A percentile compares a stretch with the other conserved stretches of the same genome.
phyloP scores from a whole-genome alignment of 2,888 invertebrate species.

The Pyrocoelia pectoralis region DNA sequence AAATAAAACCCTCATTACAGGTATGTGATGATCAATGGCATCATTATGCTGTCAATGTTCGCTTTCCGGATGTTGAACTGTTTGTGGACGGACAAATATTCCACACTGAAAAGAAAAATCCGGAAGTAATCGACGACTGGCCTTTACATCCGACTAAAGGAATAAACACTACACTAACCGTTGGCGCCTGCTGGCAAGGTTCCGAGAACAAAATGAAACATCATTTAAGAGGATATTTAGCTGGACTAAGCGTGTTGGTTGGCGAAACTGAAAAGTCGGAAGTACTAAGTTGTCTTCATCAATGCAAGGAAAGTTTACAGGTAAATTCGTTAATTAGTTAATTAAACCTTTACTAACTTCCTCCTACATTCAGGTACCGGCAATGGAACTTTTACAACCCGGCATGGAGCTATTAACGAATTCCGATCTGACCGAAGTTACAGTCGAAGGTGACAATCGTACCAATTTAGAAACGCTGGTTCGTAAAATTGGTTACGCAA shows the following conservation, averaged over 20 bases:
- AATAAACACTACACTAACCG: conserved; percentile 90
- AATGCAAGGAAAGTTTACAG: conserved; percentile 82
- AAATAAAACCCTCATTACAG: no score
- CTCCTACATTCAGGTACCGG: conserved; percentile 64
- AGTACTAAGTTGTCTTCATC: conserved; percentile 79
- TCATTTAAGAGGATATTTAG: conserved; percentile 87
- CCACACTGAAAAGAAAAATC: conserved; percentile 75
- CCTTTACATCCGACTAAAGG: conserved; percentile 95
- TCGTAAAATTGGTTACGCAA: conserved; percentile 89
- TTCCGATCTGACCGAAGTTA: conserved; percentile 84
- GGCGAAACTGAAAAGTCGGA: conserved; percentile 78
- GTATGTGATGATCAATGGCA: conserved; percentile 99
- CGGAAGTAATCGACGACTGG: conserved; percentile 99
- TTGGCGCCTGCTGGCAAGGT: conserved; percentile 99
- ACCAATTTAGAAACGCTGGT: conserved; percentile 88
- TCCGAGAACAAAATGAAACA: conserved; percentile 92
- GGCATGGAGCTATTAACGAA: conserved; percentile 81
- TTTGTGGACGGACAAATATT: conserved; percentile 86
- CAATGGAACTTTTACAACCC: conserved; percentile 76
- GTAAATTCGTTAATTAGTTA: no score
- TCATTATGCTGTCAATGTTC: conserved; percentile 93
- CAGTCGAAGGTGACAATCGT: conserved; percentile 90
- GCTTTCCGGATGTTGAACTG: conserved; percentile 89
- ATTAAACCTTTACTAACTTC: no score
- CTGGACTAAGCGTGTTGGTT: conserved; percentile 81